These are phyloP conservation scores for Hetaerina americana DNA, from an alignment of 1,140 invertebrate genomes.

Conservation along the genomic window DNA sequence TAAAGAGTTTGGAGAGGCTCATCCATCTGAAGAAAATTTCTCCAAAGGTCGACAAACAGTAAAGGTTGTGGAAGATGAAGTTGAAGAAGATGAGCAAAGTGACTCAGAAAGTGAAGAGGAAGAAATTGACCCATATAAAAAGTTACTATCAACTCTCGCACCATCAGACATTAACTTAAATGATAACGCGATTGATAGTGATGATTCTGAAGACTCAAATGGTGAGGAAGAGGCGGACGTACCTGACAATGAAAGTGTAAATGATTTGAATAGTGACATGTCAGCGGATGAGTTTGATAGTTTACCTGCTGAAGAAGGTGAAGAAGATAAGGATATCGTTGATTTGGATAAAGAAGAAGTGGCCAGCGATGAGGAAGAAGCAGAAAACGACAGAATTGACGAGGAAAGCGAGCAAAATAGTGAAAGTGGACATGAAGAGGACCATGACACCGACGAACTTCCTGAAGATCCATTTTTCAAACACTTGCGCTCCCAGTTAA, in stretches of 20 bases:
- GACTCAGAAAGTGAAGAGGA: not conserved
- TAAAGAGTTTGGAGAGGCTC: not conserved
- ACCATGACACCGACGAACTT: too few relatives aligned
- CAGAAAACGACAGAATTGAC: not conserved
- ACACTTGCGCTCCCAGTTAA: constrained; percentile 48
- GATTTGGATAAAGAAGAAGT: not conserved
- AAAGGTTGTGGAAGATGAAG: not conserved
- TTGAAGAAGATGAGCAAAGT: not conserved
- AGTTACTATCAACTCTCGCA: not conserved
- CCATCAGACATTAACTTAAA: not conserved
- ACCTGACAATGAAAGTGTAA: not conserved
- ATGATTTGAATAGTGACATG: not conserved
- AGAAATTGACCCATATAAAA: not conserved
- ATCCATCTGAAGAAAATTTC: not conserved
- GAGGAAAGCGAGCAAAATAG: not conserved
- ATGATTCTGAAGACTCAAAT: not conserved
- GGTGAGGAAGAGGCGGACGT: not conserved
- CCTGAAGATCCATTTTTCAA: constrained; percentile 46
- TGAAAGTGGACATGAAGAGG: too few relatives aligned
- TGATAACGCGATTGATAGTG: not conserved
- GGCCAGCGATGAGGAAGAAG: not conserved
- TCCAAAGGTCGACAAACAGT: not conserved
- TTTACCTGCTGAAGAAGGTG: not conserved
- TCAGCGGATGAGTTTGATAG: not conserved
- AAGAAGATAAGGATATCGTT: not conserved